Percentiles rank a stretch among this genome's conserved stretches.
phyloP scores from a whole-genome alignment of 2,888 invertebrate genomes.

The Morpho helenor region DNA sequence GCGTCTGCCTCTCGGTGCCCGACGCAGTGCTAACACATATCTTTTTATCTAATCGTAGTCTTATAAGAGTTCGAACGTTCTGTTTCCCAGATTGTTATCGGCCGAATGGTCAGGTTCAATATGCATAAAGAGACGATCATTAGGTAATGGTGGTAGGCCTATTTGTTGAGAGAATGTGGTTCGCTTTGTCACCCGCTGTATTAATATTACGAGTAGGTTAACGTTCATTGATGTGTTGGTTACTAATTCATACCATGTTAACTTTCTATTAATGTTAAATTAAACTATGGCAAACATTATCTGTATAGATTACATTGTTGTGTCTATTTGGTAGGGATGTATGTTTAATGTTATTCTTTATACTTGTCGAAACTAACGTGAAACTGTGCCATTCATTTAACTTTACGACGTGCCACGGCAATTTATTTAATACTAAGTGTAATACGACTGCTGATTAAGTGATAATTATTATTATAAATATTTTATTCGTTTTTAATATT shows the following conservation, averaged over 20 bases:
- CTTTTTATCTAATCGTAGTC: constrained; percentile 47
- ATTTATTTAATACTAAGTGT: constrained; percentile 68
- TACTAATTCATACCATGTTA: constrained; percentile 23
- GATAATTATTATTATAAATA: constrained; percentile 57
- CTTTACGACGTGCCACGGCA: constrained; percentile 75
- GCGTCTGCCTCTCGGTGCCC: constrained; percentile 33
- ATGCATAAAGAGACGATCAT: constrained; percentile 42
- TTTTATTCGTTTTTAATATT: constrained; percentile 61
- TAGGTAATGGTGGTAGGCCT: constrained; percentile 43
- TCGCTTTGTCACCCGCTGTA: constrained; percentile 32
- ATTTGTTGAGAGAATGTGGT: constrained; percentile 38
- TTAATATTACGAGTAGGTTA: constrained; percentile 16
- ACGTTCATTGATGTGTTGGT: constrained; percentile 26
- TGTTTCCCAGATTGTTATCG: constrained; percentile 41
- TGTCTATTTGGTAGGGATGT: constrained; percentile 40
- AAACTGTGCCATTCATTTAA: constrained; percentile 79
- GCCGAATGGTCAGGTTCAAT: constrained; percentile 40
- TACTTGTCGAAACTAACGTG: constrained; percentile 76
- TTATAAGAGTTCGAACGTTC: constrained; percentile 37
- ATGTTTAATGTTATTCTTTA: constrained; percentile 48
- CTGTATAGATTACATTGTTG: constrained; percentile 46
- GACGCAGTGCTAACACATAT: constrained; percentile 56
- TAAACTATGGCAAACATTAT: constrained; percentile 42
- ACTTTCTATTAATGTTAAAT: constrained; percentile 26
- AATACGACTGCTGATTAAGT: constrained; percentile 75